These are phyloP conservation scores for Cheilosia impressa DNA, from an alignment of 2,888 invertebrate species.

Conservation along the genomic window DNA sequence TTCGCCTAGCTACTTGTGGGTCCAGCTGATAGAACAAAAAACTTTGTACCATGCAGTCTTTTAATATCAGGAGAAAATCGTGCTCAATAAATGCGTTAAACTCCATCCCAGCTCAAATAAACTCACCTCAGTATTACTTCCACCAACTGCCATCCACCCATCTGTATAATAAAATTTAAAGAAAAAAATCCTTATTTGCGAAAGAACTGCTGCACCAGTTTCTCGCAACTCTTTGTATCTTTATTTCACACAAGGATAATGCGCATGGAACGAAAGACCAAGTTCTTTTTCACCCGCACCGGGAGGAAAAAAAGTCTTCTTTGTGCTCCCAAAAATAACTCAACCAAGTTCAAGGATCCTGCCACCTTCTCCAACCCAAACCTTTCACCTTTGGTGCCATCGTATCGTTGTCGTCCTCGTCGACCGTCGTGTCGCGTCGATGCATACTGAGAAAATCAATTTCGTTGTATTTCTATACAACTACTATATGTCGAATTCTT, in stretches of 20 bases:
- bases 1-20: too few relatives aligned
- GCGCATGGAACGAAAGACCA: constrained; percentile 46
- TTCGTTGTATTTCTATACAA: constrained; percentile 10
- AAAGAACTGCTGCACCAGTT: constrained; percentile 62
- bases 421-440: constrained; percentile 26
- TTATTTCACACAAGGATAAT: constrained; percentile 53
- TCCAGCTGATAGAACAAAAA: too few relatives aligned
- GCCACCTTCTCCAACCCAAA: constrained; percentile 52
- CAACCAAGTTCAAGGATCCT: constrained; percentile 75
- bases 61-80: too few relatives aligned
- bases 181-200: constrained; percentile 20
- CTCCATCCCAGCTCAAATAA: too few relatives aligned
- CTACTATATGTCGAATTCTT: constrained; percentile 33
- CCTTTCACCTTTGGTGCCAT: constrained; percentile 49
- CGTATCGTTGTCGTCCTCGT: constrained; percentile 13
- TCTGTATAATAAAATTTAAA: constrained; percentile 10
- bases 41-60: too few relatives aligned
- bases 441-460: constrained; percentile 71
- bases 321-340: constrained; percentile 73
- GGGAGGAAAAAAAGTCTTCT: constrained; percentile 25
- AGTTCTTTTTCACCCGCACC: neutral
- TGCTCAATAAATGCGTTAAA: too few relatives aligned
- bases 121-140: too few relatives aligned
- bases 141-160: neutral
- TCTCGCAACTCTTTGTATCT: constrained; percentile 56